Evolutionary conservation across 2,888 invertebrate species (phyloP).

Genomic region (Mylabris sibirica): DNA sequence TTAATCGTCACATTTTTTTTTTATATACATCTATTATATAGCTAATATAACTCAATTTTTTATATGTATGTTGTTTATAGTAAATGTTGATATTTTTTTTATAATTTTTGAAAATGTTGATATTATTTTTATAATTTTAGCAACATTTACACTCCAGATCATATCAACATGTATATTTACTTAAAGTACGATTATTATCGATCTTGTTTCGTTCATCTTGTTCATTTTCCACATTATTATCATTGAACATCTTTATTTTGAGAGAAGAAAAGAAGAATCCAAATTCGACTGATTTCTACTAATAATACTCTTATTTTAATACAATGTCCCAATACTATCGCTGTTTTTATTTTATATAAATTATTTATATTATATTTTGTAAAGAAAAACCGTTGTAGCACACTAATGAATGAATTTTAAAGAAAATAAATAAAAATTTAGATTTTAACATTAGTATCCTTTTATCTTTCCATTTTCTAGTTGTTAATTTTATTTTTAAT

Average conservation of each 20-base stretch:
- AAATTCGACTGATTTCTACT: slow-evolving; percentile 45
- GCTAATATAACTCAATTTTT: slow-evolving; percentile 22
- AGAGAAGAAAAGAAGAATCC: background rate
- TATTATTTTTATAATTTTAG: slow-evolving; percentile 34
- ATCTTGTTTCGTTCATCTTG: background rate
- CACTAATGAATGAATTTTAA: slow-evolving; percentile 55
- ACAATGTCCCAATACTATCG: background rate
- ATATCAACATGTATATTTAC: slow-evolving; percentile 16
- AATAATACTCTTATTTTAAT: slow-evolving; percentile 2
- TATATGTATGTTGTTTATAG: slow-evolving; percentile 26
- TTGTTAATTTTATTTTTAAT: too few species aligned
- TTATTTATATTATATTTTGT: slow-evolving; percentile 57
- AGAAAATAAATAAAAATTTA: slow-evolving; percentile 53
- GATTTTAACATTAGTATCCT: slow-evolving; percentile 45
- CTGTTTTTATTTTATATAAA: slow-evolving; percentile 34
- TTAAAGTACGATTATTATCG: background rate
- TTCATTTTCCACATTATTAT: background rate
- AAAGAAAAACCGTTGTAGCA: slow-evolving; percentile 58
- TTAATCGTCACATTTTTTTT: slow-evolving; percentile 22
- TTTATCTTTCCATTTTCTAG: too few species aligned
- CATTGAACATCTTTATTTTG: too few species aligned
- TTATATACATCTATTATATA: slow-evolving; percentile 28
- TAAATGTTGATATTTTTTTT: slow-evolving; percentile 27
- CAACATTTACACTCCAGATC: slow-evolving; percentile 25
- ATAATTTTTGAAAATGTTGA: slow-evolving; percentile 23